Evolutionary conservation across 2,797 vertebrate genomes (phyloP).

Genomic region (Podarcis lilfordi): DNA sequence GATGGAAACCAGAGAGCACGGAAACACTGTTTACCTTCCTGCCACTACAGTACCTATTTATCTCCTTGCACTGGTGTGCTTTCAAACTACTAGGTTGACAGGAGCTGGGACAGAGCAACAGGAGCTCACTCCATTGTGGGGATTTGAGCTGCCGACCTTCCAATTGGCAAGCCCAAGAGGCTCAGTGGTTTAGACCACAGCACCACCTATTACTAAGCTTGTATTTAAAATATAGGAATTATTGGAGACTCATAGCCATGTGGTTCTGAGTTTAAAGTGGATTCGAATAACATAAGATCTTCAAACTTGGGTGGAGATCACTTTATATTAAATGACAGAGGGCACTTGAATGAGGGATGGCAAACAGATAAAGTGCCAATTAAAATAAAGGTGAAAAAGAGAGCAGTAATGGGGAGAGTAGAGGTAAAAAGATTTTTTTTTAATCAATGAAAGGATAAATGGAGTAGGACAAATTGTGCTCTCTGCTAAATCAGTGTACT

Average conservation of each 20-base stretch:
- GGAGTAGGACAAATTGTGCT: background rate
- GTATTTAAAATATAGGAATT: background rate
- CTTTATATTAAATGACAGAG: constrained; percentile 7
- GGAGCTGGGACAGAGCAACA: too few relatives aligned
- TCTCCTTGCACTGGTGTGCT: too few relatives aligned
- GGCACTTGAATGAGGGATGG: background rate
- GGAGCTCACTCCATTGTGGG: too few relatives aligned
- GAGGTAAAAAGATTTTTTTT: background rate
- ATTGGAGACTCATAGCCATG: background rate
- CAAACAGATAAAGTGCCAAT: background rate
- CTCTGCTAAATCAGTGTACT: background rate
- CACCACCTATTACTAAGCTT: background rate
- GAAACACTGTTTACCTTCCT: too few relatives aligned
- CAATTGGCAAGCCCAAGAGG: too few relatives aligned
- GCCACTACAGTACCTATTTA: too few relatives aligned
- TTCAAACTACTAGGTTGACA: too few relatives aligned
- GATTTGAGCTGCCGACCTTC: too few relatives aligned
- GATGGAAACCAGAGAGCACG: too few relatives aligned
- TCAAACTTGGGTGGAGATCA: background rate
- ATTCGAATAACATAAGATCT: background rate
- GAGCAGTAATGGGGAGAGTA: background rate
- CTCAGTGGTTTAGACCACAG: too few relatives aligned
- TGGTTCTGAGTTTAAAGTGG: background rate
- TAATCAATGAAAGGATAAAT: constrained; percentile 16
- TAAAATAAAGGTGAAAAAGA: constrained; percentile 17